Conservation (phyloP, 2,888 invertebrate genomes). For the Heliconius ethilla region DNA sequence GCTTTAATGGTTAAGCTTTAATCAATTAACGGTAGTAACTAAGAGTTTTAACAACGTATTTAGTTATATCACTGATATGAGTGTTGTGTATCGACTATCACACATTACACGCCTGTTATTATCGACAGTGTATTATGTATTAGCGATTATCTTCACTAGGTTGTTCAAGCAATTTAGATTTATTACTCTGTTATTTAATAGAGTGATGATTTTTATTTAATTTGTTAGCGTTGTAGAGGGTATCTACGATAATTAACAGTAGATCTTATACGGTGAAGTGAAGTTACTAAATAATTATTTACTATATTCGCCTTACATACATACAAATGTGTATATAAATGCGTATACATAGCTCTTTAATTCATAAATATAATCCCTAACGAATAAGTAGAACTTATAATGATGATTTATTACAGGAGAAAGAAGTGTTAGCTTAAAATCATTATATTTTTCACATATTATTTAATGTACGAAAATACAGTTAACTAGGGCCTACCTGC, state of each 20-base stretch:
- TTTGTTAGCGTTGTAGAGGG: neutral
- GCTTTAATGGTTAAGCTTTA: neutral
- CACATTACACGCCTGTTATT: constrained; percentile 7
- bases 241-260: neutral
- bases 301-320: neutral
- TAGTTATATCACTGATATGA: constrained; percentile 17
- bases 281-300: neutral
- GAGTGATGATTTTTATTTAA: neutral
- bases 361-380: too few species aligned
- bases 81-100: constrained; percentile 15
- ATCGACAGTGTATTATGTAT: constrained; percentile 12
- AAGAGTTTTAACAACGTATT: constrained; percentile 1
- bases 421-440: too few species aligned
- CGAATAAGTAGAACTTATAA: too few species aligned
- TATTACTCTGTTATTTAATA: neutral
- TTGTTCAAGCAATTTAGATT: constrained; percentile 1
- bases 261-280: neutral
- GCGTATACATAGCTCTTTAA: too few species aligned
- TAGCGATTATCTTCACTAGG: constrained; percentile 16
- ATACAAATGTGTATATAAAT: too few species aligned
- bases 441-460: too few species aligned
- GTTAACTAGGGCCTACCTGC: too few species aligned
- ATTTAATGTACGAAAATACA: too few species aligned
- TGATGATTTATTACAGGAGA: too few species aligned
- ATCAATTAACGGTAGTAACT: neutral